These are phyloP conservation scores for Drosophila rubida DNA, from an alignment of 2,888 invertebrate species.

Conservation along the genomic window DNA sequence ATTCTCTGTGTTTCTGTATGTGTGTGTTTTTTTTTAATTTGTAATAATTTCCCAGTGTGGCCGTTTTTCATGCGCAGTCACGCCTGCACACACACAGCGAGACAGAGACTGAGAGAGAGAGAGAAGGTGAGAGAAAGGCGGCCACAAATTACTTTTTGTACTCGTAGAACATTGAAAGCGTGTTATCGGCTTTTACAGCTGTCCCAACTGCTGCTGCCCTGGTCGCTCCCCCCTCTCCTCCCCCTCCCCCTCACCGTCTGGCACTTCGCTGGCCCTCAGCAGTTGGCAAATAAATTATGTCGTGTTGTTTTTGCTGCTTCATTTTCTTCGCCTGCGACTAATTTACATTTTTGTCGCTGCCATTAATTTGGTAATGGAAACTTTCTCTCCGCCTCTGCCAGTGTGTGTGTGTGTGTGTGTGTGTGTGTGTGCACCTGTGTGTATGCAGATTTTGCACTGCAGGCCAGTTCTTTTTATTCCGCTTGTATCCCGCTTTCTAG, in stretches of 20 bases:
- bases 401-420: constrained; percentile 7
- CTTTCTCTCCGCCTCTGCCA: constrained; percentile 12
- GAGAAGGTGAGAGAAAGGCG: background rate
- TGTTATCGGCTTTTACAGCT: constrained; percentile 72
- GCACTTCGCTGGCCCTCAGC: background rate
- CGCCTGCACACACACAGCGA: constrained; percentile 30
- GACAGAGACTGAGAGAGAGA: background rate
- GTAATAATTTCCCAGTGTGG: constrained; percentile 59
- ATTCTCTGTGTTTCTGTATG: background rate
- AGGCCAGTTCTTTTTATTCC: constrained; percentile 55
- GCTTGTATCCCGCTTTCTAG: constrained; percentile 33
- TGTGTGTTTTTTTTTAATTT: constrained; percentile 47
- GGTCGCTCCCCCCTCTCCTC: background rate
- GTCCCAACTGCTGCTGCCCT: constrained; percentile 35
- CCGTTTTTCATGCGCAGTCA: constrained; percentile 46
- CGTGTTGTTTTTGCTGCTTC: constrained; percentile 40
- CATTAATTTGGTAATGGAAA: constrained; percentile 70
- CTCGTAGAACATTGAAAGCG: constrained; percentile 59
- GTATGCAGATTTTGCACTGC: constrained; percentile 46
- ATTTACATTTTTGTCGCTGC: constrained; percentile 80
- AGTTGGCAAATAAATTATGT: constrained; percentile 59
- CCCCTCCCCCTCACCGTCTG: background rate
- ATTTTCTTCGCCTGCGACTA: constrained; percentile 63
- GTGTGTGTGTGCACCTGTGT: constrained; percentile 19
- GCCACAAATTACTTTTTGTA: constrained; percentile 74